Conservation (phyloP, 37 sponge, comb jelly and placozoan species). For the Amphimedon queenslandica region DNA sequence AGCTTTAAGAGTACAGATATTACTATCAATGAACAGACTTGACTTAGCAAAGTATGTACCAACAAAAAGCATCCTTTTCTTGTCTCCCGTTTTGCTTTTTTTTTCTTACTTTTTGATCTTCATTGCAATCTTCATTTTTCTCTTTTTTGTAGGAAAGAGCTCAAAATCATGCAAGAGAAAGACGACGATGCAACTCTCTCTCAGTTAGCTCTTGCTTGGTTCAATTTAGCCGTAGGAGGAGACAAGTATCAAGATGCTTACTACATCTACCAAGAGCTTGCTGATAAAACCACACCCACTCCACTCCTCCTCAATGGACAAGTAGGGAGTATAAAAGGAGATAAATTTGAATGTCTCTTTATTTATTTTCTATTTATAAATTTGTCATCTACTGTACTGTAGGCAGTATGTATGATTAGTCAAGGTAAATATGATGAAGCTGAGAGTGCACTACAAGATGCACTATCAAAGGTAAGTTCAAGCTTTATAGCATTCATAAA, state of each 20-base stretch:
- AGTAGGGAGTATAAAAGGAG: constrained; percentile 25
- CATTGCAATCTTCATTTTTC: constrained; percentile 1
- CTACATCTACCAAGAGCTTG: constrained; percentile 97
- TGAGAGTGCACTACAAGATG: constrained; percentile 82
- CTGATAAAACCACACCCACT: constrained; percentile 92
- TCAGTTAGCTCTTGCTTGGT: constrained; percentile 92
- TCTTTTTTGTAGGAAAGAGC: constrained; percentile 69
- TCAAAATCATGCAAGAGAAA: constrained; percentile 88
- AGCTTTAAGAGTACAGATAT: constrained; percentile 82
- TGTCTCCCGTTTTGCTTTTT: no score
- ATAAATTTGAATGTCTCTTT: no score
- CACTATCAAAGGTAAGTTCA: constrained; percentile 78
- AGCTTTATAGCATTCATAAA: not conserved
- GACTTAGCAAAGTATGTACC: constrained; percentile 89
- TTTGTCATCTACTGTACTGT: not conserved
- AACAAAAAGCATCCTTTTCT: no score
- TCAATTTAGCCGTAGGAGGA: constrained; percentile 89
- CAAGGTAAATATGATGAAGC: constrained; percentile 97
- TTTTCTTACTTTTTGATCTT: not conserved
- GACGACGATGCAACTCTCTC: constrained; percentile 97
- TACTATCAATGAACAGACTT: constrained; percentile 83
- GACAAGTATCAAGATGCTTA: constrained; percentile 93
- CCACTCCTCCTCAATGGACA: constrained; percentile 92
- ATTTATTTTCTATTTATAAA: no score
- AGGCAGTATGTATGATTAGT: constrained; percentile 79